A percentile compares a stretch with the other conserved stretches of the same genome.
Evolutionary conservation across 2,797 vertebrate species (phyloP).

Genomic region (Pangasius djambal): DNA sequence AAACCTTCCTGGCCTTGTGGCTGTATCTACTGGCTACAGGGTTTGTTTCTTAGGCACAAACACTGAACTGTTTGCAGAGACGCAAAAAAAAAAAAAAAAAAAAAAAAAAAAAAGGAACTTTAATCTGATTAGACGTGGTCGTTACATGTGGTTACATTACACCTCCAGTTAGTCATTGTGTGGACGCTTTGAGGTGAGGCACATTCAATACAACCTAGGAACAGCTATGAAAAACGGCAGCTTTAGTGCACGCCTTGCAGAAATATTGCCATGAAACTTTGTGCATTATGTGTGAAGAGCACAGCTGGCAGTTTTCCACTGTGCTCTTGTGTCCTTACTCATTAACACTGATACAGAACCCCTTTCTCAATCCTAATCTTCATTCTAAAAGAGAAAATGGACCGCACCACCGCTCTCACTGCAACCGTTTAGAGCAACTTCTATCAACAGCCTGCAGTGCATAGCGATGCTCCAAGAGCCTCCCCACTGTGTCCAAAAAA

Average conservation of each 20-base stretch:
- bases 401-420: conserved; percentile 5
- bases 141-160: background rate
- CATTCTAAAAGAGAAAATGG: background rate
- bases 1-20: background rate
- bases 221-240: background rate
- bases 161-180: background rate
- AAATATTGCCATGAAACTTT: background rate
- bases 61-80: background rate
- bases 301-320: background rate
- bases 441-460: conserved; percentile 43
- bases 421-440: conserved; percentile 32
- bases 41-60: background rate
- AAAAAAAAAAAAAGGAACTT: background rate
- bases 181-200: background rate
- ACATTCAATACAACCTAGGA: background rate
- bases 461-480: conserved; percentile 26
- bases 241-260: background rate
- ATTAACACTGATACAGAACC: background rate
- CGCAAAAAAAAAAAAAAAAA: background rate
- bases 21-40: background rate
- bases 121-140: background rate
- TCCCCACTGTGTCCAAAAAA: conserved; percentile 28
- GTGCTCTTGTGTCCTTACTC: conserved; percentile 7
- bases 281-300: conserved; percentile 12
- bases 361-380: conserved; percentile 25